Base-by-base conservation (phyloP, 2,888 invertebrate species). In the Cephus pygmeus region DNA sequence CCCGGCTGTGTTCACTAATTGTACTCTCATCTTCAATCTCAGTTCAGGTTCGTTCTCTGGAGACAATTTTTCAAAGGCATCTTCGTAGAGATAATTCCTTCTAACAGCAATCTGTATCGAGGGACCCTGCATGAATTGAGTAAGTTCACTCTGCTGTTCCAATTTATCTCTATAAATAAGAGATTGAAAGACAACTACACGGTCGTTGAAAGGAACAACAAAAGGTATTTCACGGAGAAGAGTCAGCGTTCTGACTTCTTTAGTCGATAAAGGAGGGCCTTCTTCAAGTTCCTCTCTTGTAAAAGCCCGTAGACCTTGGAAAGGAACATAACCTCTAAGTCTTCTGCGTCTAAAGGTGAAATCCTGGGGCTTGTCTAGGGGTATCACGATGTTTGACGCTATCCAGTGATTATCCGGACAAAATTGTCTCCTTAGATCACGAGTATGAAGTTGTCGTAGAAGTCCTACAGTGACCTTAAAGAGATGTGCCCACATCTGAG, bases 21-120 rank as follows among this genome's bases (percentile, higher is more conserved):
- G 97, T 4, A 99, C 97, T 74, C 98, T 93, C 89, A 99, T 95
- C 87, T 96, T 96, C 80, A 96, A 92, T 82, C 97, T 95, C 86
- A 99, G 91, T 89, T 98, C 97, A 0, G 97, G 96, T 88, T 98
- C 98, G 92, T 98, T 98, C 86, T 97, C 97, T 3, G 94, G 94
- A 1, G 98, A 96, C 6, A 99, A 93, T 91, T 98, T 98, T 76
- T 98, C 98, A 90, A 98, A 99, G 0, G 99, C 98, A 92, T 99
- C 99, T 92, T 99, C 99, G 90, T 99, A 99, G n/a, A 99, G 93
- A 92, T 98, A 98, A 83, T 97, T 96, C 78, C 99, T 93, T 79
- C 98, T 92, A 11, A 98, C 96, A 40, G 95, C 95, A 68, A 98
- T 94, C 85, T 94, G 94, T 83, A 96, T 95, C 71, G 94, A 93